Percentiles rank a stretch among this genome's conserved stretches.
These are phyloP conservation scores for Falco berigora DNA, from an alignment of 2,797 vertebrate species.

Conservation along the genomic window DNA sequence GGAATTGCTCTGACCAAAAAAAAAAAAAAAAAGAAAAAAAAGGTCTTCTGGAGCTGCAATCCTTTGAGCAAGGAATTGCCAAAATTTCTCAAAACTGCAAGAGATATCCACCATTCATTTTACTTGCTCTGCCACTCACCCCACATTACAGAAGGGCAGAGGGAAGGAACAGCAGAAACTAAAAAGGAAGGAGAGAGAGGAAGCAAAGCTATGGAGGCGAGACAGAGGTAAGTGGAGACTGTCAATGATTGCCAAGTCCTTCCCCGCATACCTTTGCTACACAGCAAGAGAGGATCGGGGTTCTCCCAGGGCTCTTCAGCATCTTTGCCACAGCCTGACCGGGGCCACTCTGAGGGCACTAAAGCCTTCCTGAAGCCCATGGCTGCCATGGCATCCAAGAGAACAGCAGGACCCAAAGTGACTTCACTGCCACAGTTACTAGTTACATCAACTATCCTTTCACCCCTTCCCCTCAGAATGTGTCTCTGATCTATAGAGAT, in stretches of 20 bases:
- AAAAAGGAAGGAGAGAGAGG: not conserved
- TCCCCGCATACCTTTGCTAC: not conserved
- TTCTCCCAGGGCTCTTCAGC: not conserved
- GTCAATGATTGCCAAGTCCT: rapidly evolving
- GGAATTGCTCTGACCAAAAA: not conserved
- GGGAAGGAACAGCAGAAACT: not conserved
- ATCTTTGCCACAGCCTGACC: not conserved
- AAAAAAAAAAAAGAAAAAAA: not conserved
- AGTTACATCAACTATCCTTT: not conserved
- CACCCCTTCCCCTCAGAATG: not conserved
- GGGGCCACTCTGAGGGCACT: not conserved
- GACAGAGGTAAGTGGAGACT: not conserved
- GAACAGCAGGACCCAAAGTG: not conserved
- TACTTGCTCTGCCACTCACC: not conserved
- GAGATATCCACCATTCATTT: not conserved
- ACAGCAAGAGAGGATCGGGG: not conserved
- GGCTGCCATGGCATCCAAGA: not conserved
- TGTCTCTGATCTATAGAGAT: not conserved
- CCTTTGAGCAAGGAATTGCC: not conserved
- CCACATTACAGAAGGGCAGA: not conserved
- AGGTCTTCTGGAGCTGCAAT: not conserved
- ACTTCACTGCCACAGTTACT: not conserved
- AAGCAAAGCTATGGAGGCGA: not conserved
- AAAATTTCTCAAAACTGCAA: not conserved
- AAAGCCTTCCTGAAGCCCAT: not conserved